Base-by-base conservation (phyloP, 2,113 vertebrate genomes). In the Blennius ocellaris region DNA sequence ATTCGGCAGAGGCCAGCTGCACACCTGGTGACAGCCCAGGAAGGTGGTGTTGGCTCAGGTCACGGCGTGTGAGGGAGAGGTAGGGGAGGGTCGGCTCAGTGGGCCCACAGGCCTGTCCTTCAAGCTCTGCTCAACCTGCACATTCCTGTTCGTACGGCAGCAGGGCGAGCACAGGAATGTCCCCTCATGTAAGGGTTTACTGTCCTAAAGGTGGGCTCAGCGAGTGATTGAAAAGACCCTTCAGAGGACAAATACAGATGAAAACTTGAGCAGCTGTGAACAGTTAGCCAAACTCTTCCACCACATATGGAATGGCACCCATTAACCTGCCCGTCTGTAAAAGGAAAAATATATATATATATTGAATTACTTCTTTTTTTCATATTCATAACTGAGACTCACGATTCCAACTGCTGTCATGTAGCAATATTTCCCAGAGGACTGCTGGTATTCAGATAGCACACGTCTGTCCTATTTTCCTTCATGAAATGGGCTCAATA, bases 21-120 rank as follows among this genome's bases (percentile, higher is more conserved):
- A 88, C 90, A 92, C 90, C 90, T 92, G 90, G 88, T 91, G 82
- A 90, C 85, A 91, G 82, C 61, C 63, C 56, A 40, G 86, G 80
- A 90, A 85, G 87, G 79, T 84, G 84, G 81, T 87, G 87, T 87
- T 89, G 87, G 89, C 89, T 90, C 69, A 64, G 83, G 77, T 85
- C 82, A 78, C 52, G 30, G 61, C 62, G 65, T 71, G 74, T 10
- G 16, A 60, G 62, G 67, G 16, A 30, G 61, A 11, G 60, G 49
- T 4, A 53, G 39, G 17, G 44, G 62, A 21, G 54, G 39, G 57
- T 5, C 8, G 45, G 51, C 44, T 57, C 64, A 75, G 61, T 52
- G 82, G 44, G 74, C 80, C 76, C 76, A 87, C 73, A 82, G 81
- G 83, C 74, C 73, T 53, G 82, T 82, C 88, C 82, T 90, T 87